Conservation (phyloP, 2,113 vertebrate species). For the Oryzias woworae region DNA sequence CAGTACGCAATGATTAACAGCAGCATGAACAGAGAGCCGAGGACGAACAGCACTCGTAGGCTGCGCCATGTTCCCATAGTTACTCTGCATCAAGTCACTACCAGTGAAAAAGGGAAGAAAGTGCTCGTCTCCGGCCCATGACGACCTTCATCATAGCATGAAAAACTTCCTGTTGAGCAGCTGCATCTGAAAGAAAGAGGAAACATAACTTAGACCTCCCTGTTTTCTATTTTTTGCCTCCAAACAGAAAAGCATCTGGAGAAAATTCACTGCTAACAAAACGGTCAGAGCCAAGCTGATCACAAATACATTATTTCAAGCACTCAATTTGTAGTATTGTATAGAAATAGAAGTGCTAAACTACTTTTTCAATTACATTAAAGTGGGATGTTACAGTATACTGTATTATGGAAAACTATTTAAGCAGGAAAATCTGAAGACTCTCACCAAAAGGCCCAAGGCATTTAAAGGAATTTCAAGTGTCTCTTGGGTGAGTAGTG, state of each 20-base stretch:
- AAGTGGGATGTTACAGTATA: too few relatives aligned
- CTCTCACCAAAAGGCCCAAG: too few relatives aligned
- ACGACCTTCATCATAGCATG: constrained; percentile 26
- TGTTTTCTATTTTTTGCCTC: constrained; percentile 2
- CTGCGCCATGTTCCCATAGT: constrained; percentile 58
- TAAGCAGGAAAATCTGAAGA: too few relatives aligned
- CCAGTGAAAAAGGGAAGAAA: constrained; percentile 27
- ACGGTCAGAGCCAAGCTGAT: too few relatives aligned
- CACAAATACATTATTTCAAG: too few relatives aligned
- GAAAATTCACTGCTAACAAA: neutral
- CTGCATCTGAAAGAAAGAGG: constrained; percentile 40
- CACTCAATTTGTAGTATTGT: too few relatives aligned
- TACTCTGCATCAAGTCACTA: neutral
- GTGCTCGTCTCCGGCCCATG: constrained; percentile 54
- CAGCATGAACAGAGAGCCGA: constrained; percentile 67
- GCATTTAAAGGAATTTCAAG: too few relatives aligned
- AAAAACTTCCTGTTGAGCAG: constrained; percentile 35
- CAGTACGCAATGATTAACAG: constrained; percentile 71
- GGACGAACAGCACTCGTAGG: constrained; percentile 57
- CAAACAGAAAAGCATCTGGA: neutral
- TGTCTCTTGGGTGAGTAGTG: too few relatives aligned
- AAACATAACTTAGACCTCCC: constrained; percentile 20
- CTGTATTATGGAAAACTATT: too few relatives aligned
- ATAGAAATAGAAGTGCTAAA: too few relatives aligned
- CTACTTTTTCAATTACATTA: too few relatives aligned